A percentile compares a stretch with the other conserved stretches of the same genome.
phyloP scores from a whole-genome alignment of 2,113 vertebrate genomes.

The Ranitomeya imitator region DNA sequence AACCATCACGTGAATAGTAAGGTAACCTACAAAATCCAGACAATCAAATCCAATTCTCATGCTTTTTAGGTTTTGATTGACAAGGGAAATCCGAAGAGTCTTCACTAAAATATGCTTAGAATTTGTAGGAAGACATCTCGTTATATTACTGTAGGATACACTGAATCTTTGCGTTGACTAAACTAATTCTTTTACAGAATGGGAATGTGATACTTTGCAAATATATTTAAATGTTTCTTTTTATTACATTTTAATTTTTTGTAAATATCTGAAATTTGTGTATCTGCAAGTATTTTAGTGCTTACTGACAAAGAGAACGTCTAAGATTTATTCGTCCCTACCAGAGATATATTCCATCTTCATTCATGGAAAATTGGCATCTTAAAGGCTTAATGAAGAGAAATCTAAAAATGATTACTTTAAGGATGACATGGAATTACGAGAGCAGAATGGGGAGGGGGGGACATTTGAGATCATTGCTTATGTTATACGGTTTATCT shows the following conservation, averaged over 20 bases:
- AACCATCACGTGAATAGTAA: constrained; percentile 6
- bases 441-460: constrained; percentile 25
- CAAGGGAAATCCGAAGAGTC: neutral
- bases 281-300: neutral
- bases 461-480: constrained; percentile 34
- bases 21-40: constrained; percentile 32
- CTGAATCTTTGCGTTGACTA: neutral
- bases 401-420: constrained; percentile 57
- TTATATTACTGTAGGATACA: neutral
- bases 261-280: neutral
- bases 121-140: neutral
- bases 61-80: constrained; percentile 29
- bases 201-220: neutral
- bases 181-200: neutral
- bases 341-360: constrained; percentile 52
- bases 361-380: constrained; percentile 54
- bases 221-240: neutral
- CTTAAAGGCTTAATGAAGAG: constrained; percentile 56
- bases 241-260: neutral
- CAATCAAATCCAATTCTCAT: neutral
- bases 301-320: neutral
- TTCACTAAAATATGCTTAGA: neutral
- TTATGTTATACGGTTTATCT: constrained; percentile 53
- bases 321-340: constrained; percentile 25
- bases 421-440: constrained; percentile 48